These are phyloP conservation scores for Tetramorium simillimum DNA, from an alignment of 1,140 invertebrate species.

Conservation along the genomic window DNA sequence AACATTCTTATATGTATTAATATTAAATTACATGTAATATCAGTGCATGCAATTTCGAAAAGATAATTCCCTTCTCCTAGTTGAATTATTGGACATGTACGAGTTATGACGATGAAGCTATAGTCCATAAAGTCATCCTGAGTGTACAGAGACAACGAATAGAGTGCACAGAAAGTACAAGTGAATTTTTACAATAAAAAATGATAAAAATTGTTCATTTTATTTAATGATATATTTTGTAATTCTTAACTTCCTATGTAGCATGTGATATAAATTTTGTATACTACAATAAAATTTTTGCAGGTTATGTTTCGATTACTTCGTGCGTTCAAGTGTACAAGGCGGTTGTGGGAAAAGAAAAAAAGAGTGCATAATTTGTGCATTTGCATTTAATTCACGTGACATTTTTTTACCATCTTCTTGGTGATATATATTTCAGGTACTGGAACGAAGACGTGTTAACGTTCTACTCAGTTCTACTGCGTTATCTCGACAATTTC, in stretches of 20 bases:
- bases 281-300: neutral
- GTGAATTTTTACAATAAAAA: neutral
- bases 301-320: constrained; percentile 61
- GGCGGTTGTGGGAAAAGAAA: neutral
- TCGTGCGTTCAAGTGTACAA: neutral
- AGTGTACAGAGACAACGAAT: neutral
- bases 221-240: neutral
- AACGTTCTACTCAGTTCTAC: constrained; percentile 13
- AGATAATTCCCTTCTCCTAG: neutral
- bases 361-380: constrained; percentile 56
- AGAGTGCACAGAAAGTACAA: neutral
- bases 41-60: constrained; percentile 11
- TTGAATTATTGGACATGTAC: neutral
- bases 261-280: neutral
- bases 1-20: neutral
- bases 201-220: neutral
- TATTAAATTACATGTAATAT: neutral
- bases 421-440: constrained; percentile 43
- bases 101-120: neutral
- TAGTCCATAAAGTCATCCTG: neutral
- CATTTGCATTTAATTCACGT: constrained; percentile 35
- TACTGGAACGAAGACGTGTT: constrained; percentile 27
- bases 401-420: constrained; percentile 64
- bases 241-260: neutral
- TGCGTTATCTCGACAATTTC: constrained; percentile 34